Evolutionary conservation across 2,113 vertebrate genomes (phyloP).

Genomic region (Rana temporaria): DNA sequence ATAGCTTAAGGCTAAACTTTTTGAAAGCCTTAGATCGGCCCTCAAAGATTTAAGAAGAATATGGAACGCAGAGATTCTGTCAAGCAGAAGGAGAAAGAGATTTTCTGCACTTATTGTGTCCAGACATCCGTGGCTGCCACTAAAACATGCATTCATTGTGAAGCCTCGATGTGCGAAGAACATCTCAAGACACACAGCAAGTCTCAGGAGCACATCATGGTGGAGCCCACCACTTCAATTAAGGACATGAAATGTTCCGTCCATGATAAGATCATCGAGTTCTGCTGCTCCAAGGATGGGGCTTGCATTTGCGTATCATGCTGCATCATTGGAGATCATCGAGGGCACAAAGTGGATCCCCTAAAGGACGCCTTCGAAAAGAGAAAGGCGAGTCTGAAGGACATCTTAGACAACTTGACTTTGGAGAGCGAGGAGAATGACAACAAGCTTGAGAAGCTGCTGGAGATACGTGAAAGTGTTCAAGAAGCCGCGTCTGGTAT

Average conservation of each 20-base stretch:
- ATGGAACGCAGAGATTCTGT: not conserved
- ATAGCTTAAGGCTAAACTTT: no score
- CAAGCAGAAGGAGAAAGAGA: not conserved
- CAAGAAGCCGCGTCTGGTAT: not conserved
- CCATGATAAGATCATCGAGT: conserved; percentile 79
- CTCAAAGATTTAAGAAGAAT: not conserved
- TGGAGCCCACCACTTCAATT: conserved; percentile 71
- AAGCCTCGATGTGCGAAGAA: conserved; percentile 77
- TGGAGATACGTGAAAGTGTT: not conserved
- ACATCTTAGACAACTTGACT: not conserved
- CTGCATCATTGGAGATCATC: conserved; percentile 74
- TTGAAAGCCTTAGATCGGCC: not conserved
- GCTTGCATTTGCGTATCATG: conserved; percentile 79
- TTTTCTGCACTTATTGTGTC: conserved; percentile 73
- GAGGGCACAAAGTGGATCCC: conserved; percentile 61
- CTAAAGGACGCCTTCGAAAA: conserved; percentile 9
- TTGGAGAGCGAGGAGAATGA: conserved; percentile 12
- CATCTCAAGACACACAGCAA: conserved; percentile 77
- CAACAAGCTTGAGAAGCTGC: conserved; percentile 7
- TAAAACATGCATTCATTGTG: conserved; percentile 80
- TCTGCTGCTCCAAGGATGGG: conserved; percentile 75
- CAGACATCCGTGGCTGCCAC: conserved; percentile 64
- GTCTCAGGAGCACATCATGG: conserved; percentile 75
- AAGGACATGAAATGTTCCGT: conserved; percentile 75
- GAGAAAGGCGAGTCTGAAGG: not conserved